A percentile compares a stretch with the other conserved stretches of the same genome.
Evolutionary conservation across 2,888 invertebrate genomes (phyloP).

Genomic region (Hemaris fuciformis): DNA sequence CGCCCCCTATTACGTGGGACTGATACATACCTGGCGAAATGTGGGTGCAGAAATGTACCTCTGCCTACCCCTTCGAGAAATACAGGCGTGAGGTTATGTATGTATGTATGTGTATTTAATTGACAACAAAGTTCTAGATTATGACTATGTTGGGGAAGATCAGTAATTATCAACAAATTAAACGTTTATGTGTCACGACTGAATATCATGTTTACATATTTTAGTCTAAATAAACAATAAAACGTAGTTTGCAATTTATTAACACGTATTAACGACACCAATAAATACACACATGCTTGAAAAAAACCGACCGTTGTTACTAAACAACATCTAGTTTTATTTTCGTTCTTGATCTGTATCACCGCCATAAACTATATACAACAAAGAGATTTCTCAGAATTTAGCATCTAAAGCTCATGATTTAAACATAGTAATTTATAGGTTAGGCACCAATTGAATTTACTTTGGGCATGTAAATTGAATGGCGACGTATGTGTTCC

Average conservation of each 20-base stretch:
- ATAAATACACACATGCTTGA: not conserved
- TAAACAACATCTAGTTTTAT: not conserved
- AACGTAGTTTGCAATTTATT: not conserved
- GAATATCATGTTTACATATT: not conserved
- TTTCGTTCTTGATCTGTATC: not conserved
- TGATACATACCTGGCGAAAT: too few species aligned
- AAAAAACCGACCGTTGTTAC: not conserved
- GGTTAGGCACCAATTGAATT: not conserved
- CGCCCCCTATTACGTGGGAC: too few species aligned
- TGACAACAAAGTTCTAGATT: not conserved
- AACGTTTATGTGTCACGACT: not conserved
- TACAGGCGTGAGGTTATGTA: too few species aligned
- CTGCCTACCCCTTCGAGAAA: too few species aligned
- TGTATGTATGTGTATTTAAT: too few species aligned
- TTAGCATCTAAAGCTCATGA: not conserved
- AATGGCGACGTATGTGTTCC: constrained; percentile 8
- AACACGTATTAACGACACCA: not conserved
- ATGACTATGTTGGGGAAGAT: not conserved
- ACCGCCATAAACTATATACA: not conserved
- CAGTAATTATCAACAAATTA: not conserved
- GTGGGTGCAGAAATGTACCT: too few species aligned
- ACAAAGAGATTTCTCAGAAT: not conserved
- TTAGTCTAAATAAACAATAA: not conserved
- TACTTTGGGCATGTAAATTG: not conserved
- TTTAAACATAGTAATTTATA: not conserved